A percentile compares a stretch with the other conserved stretches of the same genome.
Evolutionary conservation across 2,888 invertebrate genomes (phyloP).

Genomic region (Endotricha flammealis): DNA sequence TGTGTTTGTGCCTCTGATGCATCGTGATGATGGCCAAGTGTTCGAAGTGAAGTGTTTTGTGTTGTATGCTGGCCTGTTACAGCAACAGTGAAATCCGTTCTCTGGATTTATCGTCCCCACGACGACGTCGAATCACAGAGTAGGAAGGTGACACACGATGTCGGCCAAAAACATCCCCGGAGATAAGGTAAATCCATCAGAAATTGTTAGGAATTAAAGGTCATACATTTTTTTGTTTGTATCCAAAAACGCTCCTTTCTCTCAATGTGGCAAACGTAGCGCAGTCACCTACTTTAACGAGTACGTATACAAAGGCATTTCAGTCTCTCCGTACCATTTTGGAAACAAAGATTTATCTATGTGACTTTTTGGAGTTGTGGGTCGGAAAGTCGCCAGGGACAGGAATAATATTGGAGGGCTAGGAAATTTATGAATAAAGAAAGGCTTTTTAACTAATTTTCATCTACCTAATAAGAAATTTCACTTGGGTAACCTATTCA

Average conservation of each 20-base stretch:
- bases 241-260: slow-evolving; percentile 61
- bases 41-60: slow-evolving; percentile 75
- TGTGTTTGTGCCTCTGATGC: slow-evolving; percentile 75
- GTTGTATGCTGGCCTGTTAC: slow-evolving; percentile 74
- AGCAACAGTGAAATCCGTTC: slow-evolving; percentile 72
- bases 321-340: no score
- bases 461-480: no score
- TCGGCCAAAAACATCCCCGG: slow-evolving; percentile 89
- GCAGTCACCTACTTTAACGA: no score
- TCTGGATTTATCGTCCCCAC: slow-evolving; percentile 72
- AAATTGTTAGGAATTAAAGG: no score
- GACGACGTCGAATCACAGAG: slow-evolving; percentile 67
- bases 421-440: no score
- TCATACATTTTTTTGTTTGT: slow-evolving; percentile 63
- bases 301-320: no score
- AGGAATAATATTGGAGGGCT: no score
- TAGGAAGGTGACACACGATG: slow-evolving; percentile 78
- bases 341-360: no score
- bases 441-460: no score
- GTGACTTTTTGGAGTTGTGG: no score
- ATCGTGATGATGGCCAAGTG: slow-evolving; percentile 77
- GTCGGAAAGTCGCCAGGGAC: no score
- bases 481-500: no score
- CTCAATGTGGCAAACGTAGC: slow-evolving; percentile 35
- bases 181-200: slow-evolving; percentile 90